phyloP scores from a whole-genome alignment of 2,113 vertebrate genomes.

The Esox niger region DNA sequence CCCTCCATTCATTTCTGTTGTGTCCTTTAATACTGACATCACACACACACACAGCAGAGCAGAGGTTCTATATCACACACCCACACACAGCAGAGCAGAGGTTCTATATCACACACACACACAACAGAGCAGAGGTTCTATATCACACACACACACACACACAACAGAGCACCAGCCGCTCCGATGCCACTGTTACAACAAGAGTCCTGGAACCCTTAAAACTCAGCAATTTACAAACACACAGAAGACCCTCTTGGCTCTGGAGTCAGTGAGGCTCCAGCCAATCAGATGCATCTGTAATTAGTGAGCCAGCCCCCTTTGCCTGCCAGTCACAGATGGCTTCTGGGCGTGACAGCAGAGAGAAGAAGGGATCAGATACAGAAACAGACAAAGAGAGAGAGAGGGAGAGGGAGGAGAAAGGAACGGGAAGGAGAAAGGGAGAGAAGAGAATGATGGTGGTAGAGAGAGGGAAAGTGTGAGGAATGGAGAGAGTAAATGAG shows the following conservation, averaged over 20 bases:
- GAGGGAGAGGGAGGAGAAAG: conserved; percentile 35
- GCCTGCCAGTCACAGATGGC: conserved; percentile 55
- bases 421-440: neutral
- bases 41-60: neutral
- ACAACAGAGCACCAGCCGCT: conserved; percentile 15
- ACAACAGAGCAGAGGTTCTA: no score
- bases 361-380: conserved; percentile 47
- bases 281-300: conserved; percentile 52
- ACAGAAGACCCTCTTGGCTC: conserved; percentile 6
- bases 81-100: neutral
- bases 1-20: neutral
- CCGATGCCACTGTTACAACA: conserved; percentile 48
- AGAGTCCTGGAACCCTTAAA: conserved; percentile 34
- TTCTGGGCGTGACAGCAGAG: conserved; percentile 47
- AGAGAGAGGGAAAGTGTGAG: conserved; percentile 29
- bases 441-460: neutral
- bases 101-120: conserved; percentile 4
- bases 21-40: neutral
- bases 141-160: conserved; percentile 7
- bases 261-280: conserved; percentile 41
- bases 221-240: neutral
- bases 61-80: neutral
- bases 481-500: conserved; percentile 8
- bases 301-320: conserved; percentile 54
- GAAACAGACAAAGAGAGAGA: conserved; percentile 25